Percentiles rank a stretch among this genome's conserved stretches.
Evolutionary conservation across 1,140 invertebrate species (phyloP).

Genomic region (Drosophila lowei): DNA sequence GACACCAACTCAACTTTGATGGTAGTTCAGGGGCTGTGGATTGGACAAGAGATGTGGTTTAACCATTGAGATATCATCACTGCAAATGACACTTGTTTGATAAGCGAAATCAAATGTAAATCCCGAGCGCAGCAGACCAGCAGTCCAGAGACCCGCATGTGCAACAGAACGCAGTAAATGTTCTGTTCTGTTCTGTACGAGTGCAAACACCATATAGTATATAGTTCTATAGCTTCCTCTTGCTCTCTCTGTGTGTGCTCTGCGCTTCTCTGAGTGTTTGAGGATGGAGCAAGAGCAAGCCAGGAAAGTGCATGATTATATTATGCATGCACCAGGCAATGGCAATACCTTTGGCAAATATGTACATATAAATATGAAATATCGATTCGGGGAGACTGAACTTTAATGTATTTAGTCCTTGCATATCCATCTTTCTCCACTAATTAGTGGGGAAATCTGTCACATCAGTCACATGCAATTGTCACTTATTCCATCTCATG

Average conservation of each 20-base stretch:
- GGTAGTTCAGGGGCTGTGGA: too few species aligned
- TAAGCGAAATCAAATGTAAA: slow-evolving; percentile 53
- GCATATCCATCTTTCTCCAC: neutral
- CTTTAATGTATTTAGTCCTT: slow-evolving; percentile 16
- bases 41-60: neutral
- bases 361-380: slow-evolving; percentile 27
- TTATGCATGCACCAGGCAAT: slow-evolving; percentile 14
- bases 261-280: neutral
- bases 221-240: slow-evolving; percentile 4
- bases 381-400: slow-evolving; percentile 51
- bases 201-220: too few species aligned
- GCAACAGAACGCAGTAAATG: slow-evolving; percentile 46
- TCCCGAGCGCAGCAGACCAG: slow-evolving; percentile 17
- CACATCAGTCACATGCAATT: slow-evolving; percentile 14
- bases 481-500: neutral
- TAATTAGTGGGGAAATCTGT: slow-evolving; percentile 5
- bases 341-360: slow-evolving; percentile 47
- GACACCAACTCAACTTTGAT: too few species aligned
- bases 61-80: slow-evolving; percentile 6
- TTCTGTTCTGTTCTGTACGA: neutral
- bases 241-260: slow-evolving; percentile 15
- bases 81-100: slow-evolving; percentile 17
- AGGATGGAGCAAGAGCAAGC: slow-evolving; percentile 3
- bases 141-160: slow-evolving; percentile 16
- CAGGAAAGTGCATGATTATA: slow-evolving; percentile 18